Percentiles rank a stretch among this genome's conserved stretches.
These are phyloP conservation scores for Heliconius ethilla DNA, from an alignment of 2,888 invertebrate species.

Conservation along the genomic window DNA sequence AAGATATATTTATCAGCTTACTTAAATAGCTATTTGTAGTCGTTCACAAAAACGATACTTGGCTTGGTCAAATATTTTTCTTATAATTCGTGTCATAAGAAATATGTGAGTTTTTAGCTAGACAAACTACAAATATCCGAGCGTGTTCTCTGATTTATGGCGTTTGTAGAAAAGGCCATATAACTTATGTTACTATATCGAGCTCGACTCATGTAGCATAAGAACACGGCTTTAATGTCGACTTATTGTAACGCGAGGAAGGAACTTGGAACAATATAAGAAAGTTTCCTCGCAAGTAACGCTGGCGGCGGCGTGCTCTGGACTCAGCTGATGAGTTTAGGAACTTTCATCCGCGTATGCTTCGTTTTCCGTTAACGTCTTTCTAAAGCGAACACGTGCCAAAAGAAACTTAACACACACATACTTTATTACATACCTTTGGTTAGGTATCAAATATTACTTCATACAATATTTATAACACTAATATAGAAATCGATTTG, in stretches of 20 bases:
- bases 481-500: not conserved
- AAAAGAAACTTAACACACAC: conserved; percentile 32
- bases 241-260: conserved; percentile 55
- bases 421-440: conserved; percentile 33
- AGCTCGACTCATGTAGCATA: conserved; percentile 16
- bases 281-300: conserved; percentile 69
- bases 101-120: conserved; percentile 13
- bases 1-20: not conserved
- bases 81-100: not conserved
- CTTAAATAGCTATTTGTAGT: no score
- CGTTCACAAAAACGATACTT: not conserved
- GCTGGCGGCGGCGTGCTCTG: conserved; percentile 64
- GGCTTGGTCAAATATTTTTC: conserved; percentile 4
- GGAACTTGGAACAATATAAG: conserved; percentile 65
- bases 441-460: conserved; percentile 30
- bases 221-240: conserved; percentile 32
- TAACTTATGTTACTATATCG: conserved; percentile 11
- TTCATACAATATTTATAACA: conserved; percentile 14
- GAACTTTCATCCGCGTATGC: conserved; percentile 66
- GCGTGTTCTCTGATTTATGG: conserved; percentile 19
- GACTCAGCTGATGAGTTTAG: conserved; percentile 75
- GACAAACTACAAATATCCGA: not conserved
- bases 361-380: conserved; percentile 53
- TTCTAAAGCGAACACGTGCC: conserved; percentile 44
- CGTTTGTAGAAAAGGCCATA: conserved; percentile 17